Conservation (phyloP, 2,113 vertebrate species). For the Sclerurus mexicanus region DNA sequence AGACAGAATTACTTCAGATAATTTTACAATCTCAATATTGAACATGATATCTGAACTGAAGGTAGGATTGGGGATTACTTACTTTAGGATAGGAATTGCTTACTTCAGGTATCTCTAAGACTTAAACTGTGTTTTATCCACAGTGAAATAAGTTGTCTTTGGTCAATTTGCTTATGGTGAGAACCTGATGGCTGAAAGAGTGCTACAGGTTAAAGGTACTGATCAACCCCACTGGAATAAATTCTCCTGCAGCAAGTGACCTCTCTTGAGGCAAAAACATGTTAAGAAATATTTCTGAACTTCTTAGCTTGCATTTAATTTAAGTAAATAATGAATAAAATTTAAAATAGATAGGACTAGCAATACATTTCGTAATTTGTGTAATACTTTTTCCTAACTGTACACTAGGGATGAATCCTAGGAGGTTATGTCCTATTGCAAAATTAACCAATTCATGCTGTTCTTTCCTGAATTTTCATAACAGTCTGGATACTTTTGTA, state of each 20-base stretch:
- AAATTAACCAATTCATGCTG: conserved; percentile 24
- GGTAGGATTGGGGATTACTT: neutral
- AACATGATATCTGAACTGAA: neutral
- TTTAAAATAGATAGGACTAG: conserved; percentile 30
- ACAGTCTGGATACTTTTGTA: neutral
- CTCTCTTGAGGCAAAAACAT: neutral
- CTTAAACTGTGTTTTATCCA: neutral
- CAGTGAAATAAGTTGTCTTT: neutral
- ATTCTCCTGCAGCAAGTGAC: neutral
- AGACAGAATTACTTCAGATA: neutral
- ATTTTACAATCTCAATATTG: neutral
- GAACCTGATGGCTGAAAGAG: neutral
- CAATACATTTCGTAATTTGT: conserved; percentile 30
- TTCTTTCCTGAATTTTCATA: conserved; percentile 18
- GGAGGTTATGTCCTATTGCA: conserved; percentile 31
- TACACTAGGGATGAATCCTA: conserved; percentile 48
- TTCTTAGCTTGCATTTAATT: conserved; percentile 44
- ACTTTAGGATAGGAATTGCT: neutral
- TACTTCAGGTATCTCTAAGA: neutral
- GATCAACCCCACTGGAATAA: neutral
- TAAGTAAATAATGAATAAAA: conserved; percentile 39
- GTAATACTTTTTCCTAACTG: conserved; percentile 37
- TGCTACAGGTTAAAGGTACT: neutral
- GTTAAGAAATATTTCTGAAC: conserved; percentile 43
- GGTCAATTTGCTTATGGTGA: neutral